Evolutionary conservation across 1,140 invertebrate genomes (phyloP).

Genomic region (Penaeus vannamei): DNA sequence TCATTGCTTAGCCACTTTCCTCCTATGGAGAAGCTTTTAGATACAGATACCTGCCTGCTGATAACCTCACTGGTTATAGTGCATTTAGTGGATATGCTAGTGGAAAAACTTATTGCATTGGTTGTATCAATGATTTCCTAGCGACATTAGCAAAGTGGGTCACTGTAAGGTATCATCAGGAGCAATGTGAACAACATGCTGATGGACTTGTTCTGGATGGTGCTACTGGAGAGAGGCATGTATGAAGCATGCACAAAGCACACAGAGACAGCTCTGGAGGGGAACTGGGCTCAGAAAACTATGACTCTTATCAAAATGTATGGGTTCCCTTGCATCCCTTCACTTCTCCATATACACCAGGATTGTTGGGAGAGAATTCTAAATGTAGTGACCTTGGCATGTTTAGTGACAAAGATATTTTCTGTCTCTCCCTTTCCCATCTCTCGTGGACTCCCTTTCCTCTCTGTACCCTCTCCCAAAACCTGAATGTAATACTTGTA

Average conservation of each 20-base stretch:
- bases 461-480: neutral
- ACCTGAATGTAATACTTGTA: too few relatives aligned
- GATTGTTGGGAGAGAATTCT: conserved; percentile 35
- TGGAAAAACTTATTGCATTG: conserved; percentile 68
- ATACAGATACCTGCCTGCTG: conserved; percentile 57
- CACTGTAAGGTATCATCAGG: conserved; percentile 7
- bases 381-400: conserved; percentile 52
- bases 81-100: conserved; percentile 69
- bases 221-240: conserved; percentile 22
- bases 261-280: too few relatives aligned
- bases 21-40: conserved; percentile 48
- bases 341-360: conserved; percentile 11
- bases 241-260: conserved; percentile 24
- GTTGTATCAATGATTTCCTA: conserved; percentile 29
- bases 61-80: conserved; percentile 51
- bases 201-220: neutral
- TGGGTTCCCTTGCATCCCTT: conserved; percentile 27
- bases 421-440: conserved; percentile 47
- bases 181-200: conserved; percentile 16
- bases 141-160: conserved; percentile 19
- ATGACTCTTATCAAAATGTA: conserved; percentile 12
- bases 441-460: neutral
- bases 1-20: conserved; percentile 37
- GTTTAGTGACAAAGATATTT: conserved; percentile 51
- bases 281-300: neutral